A percentile compares a stretch with the other conserved stretches of the same genome.
Conservation (phyloP, 2,888 invertebrate genomes). For the Drosophila meridiana region DNA sequence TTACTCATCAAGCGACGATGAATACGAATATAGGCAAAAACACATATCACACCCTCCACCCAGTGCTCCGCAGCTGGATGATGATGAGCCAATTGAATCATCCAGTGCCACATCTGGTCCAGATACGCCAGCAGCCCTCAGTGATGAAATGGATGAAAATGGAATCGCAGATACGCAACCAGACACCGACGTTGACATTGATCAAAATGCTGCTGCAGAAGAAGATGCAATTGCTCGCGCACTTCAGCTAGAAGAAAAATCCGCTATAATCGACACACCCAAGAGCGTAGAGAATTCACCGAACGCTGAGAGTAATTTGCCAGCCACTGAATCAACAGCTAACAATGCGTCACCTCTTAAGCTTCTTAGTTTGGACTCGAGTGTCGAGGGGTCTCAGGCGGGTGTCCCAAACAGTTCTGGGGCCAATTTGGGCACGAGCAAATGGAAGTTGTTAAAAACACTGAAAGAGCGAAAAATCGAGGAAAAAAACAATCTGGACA, state of each 20-base stretch:
- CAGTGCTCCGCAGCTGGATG: background rate
- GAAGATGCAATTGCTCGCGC: too few relatives aligned
- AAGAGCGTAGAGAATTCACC: background rate
- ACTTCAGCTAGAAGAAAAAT: background rate
- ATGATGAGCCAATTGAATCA: conserved; percentile 76
- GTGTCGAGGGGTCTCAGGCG: conserved; percentile 81
- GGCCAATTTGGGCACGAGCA: conserved; percentile 90
- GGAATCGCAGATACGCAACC: conserved; percentile 9
- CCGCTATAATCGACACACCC: background rate
- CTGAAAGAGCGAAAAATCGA: conserved; percentile 95
- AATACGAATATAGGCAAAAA: conserved; percentile 11
- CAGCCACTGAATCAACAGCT: background rate
- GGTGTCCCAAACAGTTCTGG: conserved; percentile 78
- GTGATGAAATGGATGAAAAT: conserved; percentile 87
- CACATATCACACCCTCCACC: background rate
- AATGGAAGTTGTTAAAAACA: conserved; percentile 96
- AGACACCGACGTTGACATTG: background rate
- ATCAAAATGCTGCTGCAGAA: background rate
- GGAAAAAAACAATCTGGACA: conserved; percentile 91
- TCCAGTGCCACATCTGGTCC: conserved; percentile 96
- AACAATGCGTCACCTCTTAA: background rate
- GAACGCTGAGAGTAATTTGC: background rate
- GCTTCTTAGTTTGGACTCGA: conserved; percentile 78
- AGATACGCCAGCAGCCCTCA: conserved; percentile 91
- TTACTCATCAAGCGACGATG: conserved; percentile 86